Evolutionary conservation across 2,888 invertebrate species (phyloP).

Genomic region (Yponomeuta plumbellus): DNA sequence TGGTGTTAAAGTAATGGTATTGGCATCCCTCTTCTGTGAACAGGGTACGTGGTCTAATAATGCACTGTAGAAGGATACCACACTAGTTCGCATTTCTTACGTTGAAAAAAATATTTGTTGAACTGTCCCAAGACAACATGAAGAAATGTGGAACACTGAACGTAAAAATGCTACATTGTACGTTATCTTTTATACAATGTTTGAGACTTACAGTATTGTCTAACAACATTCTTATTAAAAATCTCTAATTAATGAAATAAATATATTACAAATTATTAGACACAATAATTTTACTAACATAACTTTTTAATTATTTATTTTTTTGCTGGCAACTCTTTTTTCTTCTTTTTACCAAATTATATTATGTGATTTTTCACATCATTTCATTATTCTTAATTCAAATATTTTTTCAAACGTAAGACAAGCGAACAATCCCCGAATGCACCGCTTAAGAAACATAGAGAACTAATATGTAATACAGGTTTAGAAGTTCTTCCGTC

Average conservation of each 20-base stretch:
- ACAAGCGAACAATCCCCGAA: not conserved
- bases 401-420: not conserved
- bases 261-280: no score
- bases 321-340: no score
- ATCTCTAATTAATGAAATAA: no score
- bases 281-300: no score
- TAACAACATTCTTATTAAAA: no score
- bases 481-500: slow-evolving; percentile 42
- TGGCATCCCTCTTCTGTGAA: slow-evolving; percentile 31
- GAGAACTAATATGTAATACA: not conserved
- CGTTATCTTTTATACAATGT: no score
- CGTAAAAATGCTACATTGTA: no score
- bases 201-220: no score
- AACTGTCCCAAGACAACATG: not conserved
- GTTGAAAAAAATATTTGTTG: not conserved
- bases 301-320: no score
- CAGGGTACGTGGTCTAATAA: slow-evolving; percentile 33
- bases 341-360: no score
- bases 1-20: not conserved
- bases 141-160: no score
- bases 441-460: not conserved
- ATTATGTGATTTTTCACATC: not conserved
- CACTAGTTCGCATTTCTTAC: slow-evolving; percentile 17
- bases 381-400: not conserved
- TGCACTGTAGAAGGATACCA: not conserved